A percentile compares a stretch with the other conserved stretches of the same genome.
These are phyloP conservation scores for Schlechtendalia chinensis DNA, from an alignment of 1,140 invertebrate species.

Conservation along the genomic window DNA sequence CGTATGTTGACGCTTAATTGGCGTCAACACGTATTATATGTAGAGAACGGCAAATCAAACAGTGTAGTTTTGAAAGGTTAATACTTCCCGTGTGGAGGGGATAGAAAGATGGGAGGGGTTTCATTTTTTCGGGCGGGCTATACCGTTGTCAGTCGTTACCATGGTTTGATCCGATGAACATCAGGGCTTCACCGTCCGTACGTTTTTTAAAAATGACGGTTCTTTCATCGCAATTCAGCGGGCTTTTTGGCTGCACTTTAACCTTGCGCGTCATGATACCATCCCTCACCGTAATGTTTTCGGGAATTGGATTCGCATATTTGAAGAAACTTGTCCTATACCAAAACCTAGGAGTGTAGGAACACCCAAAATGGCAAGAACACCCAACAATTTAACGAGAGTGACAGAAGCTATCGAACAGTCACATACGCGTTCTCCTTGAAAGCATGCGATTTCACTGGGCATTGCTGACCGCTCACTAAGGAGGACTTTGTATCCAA, in stretches of 20 bases:
- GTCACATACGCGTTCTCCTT: not conserved
- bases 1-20: too few relatives aligned
- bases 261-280: too few relatives aligned
- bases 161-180: too few relatives aligned
- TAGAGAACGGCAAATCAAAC: too few relatives aligned
- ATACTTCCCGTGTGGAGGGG: too few relatives aligned
- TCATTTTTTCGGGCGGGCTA: constrained; percentile 3
- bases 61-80: too few relatives aligned
- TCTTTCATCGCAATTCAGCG: not conserved
- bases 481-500: not conserved
- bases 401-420: not conserved
- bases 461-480: not conserved
- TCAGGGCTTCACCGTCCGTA: not conserved
- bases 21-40: too few relatives aligned
- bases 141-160: constrained; percentile 12
- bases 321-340: constrained; percentile 18
- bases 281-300: not conserved
- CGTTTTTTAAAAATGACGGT: constrained; percentile 6
- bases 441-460: constrained; percentile 4
- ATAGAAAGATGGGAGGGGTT: not conserved
- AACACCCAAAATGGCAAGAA: constrained; percentile 1
- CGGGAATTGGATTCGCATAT: not conserved
- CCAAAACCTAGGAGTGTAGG: not conserved
- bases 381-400: not conserved
- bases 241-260: constrained; percentile 9